Evolutionary conservation across 2,888 invertebrate genomes (phyloP).

Genomic region (Julus scanicus): DNA sequence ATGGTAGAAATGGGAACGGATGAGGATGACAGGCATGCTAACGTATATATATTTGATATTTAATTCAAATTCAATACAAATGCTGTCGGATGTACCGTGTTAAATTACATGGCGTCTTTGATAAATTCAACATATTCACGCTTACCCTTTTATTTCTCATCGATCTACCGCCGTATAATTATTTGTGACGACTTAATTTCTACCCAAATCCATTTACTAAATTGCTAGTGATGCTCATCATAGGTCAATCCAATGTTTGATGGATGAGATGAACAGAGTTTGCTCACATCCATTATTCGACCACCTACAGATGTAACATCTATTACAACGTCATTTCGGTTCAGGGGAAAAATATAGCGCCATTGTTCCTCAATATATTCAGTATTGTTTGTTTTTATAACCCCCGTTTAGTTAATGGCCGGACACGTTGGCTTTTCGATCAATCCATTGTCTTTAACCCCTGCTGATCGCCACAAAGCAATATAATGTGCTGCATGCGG

Average conservation of each 20-base stretch:
- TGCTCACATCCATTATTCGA: not conserved
- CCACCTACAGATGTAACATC: not conserved
- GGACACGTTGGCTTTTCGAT: slow-evolving; percentile 8
- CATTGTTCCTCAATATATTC: slow-evolving; percentile 19
- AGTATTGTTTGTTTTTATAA: slow-evolving; percentile 19
- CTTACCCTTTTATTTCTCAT: not conserved
- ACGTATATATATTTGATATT: not conserved
- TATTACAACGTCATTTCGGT: not conserved
- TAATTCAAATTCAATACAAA: not conserved
- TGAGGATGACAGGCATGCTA: not conserved
- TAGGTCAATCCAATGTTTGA: not conserved
- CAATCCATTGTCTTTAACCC: slow-evolving; percentile 9
- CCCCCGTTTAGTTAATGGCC: slow-evolving; percentile 10
- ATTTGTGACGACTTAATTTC: slow-evolving; percentile 2
- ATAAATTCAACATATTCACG: not conserved
- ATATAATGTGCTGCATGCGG: not conserved
- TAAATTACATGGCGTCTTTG: not conserved
- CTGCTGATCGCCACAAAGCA: not conserved
- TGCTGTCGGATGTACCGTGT: not conserved
- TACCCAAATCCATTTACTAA: not conserved
- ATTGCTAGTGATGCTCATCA: not conserved
- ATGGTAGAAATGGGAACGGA: not conserved
- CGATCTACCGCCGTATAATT: not conserved
- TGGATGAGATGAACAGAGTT: not conserved
- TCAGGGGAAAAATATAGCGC: not conserved